Evolutionary conservation across 2,113 vertebrate species (phyloP).

Genomic region (Sturnus vulgaris): DNA sequence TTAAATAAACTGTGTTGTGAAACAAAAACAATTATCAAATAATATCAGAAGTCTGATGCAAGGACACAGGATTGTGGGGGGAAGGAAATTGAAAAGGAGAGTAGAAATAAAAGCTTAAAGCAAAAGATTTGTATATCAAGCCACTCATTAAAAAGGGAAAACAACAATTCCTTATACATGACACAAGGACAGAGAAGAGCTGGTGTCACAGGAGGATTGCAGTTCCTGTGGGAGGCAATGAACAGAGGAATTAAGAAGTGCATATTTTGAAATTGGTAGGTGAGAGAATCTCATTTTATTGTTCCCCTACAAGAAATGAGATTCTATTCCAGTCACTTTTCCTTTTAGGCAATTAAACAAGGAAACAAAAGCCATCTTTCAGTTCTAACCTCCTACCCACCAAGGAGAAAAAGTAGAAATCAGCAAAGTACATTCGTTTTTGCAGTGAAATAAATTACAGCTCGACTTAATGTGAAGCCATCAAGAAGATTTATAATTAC

Average conservation of each 20-base stretch:
- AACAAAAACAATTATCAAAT: not conserved
- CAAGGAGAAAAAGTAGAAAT: not conserved
- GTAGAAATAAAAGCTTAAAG: not conserved
- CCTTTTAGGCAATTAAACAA: constrained; percentile 18
- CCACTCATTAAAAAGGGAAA: not conserved
- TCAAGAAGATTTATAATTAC: constrained; percentile 42
- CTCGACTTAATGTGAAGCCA: not conserved
- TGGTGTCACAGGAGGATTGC: not conserved
- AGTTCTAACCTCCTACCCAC: not conserved
- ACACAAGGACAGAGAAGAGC: not conserved
- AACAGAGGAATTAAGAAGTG: not conserved
- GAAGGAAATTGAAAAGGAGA: not conserved
- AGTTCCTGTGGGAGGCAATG: not conserved
- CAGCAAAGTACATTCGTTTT: not conserved
- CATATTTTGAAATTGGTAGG: not conserved
- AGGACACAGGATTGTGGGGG: not conserved
- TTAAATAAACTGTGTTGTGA: not conserved
- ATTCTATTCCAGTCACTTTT: not conserved
- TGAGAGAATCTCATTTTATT: not conserved
- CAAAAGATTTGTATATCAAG: not conserved
- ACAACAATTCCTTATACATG: not conserved
- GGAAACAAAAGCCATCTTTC: constrained; percentile 25
- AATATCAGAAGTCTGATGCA: not conserved
- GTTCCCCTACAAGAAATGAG: not conserved
- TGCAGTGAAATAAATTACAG: constrained; percentile 4